Evolutionary conservation across 1,140 invertebrate genomes (phyloP), one percentile per base, ranked within the genome.

Genomic region (Tribolium madens): DNA sequence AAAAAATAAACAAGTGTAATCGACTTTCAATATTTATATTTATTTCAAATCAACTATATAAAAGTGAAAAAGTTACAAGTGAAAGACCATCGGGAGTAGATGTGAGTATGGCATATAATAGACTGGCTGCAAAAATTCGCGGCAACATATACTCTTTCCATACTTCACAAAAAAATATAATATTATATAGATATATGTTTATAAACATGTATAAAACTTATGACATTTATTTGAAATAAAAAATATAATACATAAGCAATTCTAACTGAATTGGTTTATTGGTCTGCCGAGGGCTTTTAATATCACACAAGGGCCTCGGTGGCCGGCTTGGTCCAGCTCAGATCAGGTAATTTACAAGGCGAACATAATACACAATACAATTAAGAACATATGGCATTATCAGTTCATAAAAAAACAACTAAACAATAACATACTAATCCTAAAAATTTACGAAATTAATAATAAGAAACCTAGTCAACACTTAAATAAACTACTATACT

Each of bases 11-110:
- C 9, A 69, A 69, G 5, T 68, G 57, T 80, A 81, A 84, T 84
- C 82, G 83, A 83, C 31, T 64, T 64, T 64, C 79, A 85, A 84
- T 84, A 53, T 85, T 84, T 85, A 85, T 83, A 85, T 85, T 84
- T 84, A 85, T 84, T 85, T 83, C 76, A 82, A 82, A 84, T 82
- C 82, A 83, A 84, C 79, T 84, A 83, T 85, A 85, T 85, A 85
- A 85, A 85, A 85, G 84, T 85, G 83, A 81, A 85, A 85, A 85
- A 85, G 81, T 84, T 84, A 84, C 83, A 80, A 80, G 79, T 85
- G 84, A 85, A 85, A 85, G 84, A 85, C 83, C 77, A 64, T 84
- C 73, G 84, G 84, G 84, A 84, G 84, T 79, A 83, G 78, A 84
- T 53, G 83, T 83, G 83, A 79, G 81, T 84, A 82, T 82, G 80